Conservation (phyloP, 53 echinoderm and acorn worm genomes). For the Patiria pectinifera region DNA sequence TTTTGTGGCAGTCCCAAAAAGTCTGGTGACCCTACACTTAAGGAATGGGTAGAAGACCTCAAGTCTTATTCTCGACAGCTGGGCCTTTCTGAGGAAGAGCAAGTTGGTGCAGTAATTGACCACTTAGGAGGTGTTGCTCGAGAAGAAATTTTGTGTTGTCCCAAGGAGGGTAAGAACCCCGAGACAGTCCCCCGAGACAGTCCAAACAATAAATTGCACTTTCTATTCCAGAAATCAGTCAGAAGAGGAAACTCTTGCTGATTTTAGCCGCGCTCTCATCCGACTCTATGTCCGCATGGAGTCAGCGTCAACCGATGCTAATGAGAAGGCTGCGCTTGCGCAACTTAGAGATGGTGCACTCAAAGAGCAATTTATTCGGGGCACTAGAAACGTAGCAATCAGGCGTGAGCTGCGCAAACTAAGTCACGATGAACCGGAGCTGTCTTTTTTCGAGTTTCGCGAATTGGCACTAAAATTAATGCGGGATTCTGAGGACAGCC, state of each 20-base stretch:
- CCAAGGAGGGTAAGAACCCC: not conserved
- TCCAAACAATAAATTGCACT: slow-evolving; percentile 12
- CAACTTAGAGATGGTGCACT: not conserved
- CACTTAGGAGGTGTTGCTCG: not conserved
- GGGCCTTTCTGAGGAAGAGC: not conserved
- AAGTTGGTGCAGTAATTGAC: slow-evolving; percentile 17
- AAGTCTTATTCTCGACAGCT: not conserved
- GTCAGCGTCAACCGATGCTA: not conserved
- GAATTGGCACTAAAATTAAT: slow-evolving; percentile 7
- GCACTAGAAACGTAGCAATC: not conserved
- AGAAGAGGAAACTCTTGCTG: slow-evolving; percentile 22
- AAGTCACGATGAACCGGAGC: not conserved
- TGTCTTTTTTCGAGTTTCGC: slow-evolving; percentile 7
- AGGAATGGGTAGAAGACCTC: slow-evolving; percentile 10
- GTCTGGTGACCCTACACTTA: not conserved
- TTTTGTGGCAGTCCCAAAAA: slow-evolving; percentile 15
- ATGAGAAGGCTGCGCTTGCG: not conserved
- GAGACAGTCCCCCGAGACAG: not conserved
- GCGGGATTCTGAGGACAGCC: not conserved
- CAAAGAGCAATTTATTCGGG: slow-evolving; percentile 21
- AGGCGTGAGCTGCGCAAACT: slow-evolving; percentile 27
- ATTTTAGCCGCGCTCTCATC: slow-evolving; percentile 34
- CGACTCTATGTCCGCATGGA: slow-evolving; percentile 52
- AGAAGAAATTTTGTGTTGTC: slow-evolving; percentile 26
- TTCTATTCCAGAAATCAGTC: slow-evolving; percentile 26